Conservation (phyloP, 2,888 invertebrate species). For the Deilephila porcellus region DNA sequence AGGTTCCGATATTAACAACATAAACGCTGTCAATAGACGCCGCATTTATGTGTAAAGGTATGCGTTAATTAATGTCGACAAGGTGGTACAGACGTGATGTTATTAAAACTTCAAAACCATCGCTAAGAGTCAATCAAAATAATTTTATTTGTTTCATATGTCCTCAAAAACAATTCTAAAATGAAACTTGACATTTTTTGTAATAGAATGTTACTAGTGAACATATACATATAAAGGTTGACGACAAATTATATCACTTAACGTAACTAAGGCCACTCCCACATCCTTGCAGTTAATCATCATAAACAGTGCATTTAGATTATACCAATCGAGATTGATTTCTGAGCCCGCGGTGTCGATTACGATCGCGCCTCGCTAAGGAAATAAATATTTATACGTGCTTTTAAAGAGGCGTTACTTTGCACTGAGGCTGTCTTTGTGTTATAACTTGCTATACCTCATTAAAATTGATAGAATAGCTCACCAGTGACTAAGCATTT, state of each 20-base stretch:
- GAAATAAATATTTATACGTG: conserved; percentile 16
- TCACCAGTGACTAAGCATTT: background rate
- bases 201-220: background rate
- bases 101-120: no score
- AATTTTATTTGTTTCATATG: no score
- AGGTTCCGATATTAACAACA: background rate
- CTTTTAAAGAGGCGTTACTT: background rate
- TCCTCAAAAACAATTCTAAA: no score
- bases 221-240: background rate
- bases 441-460: background rate
- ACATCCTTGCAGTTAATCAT: background rate
- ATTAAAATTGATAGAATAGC: background rate
- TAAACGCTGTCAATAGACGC: background rate
- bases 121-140: no score
- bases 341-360: background rate
- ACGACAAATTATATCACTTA: background rate
- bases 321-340: background rate
- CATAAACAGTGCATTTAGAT: conserved; percentile 10
- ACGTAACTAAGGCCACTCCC: background rate
- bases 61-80: no score
- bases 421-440: conserved; percentile 3
- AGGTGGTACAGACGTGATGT: no score
- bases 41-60: no score
- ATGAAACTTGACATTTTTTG: background rate
- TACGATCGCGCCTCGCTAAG: background rate